Base-by-base conservation (phyloP, 2,888 invertebrate species). In the Oligia strigilis region DNA sequence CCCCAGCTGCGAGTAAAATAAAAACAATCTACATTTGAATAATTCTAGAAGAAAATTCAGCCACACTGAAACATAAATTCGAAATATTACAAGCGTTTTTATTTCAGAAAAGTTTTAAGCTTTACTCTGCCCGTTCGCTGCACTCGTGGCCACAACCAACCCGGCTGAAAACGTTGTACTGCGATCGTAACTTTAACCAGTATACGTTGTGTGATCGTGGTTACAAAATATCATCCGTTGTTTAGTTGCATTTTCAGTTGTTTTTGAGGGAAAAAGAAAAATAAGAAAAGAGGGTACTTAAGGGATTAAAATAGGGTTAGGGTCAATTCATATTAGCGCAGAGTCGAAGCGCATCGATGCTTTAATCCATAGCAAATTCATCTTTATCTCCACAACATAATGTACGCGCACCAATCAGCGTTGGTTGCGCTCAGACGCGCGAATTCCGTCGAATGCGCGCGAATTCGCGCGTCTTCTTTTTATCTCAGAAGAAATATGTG, bases 121-220 rank as follows among this genome's bases (percentile, higher is more conserved):
- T 77, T 36, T n/a, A 85, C 40, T 29, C 49, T 29, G 73, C 23
- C 49, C 43, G 71, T 79, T 85, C 71, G 78, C 83, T 76, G 75
- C 77, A 79, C 69, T 81, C 71, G 73, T 79, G 88, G 88, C 81
- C 82, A 43, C 85, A 80, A 80, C 73, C 40, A 66, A 72, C 29
- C 69, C 58, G 65, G 71, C 58, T 85, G 62, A 49, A 78, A 80
- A 78, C 66, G 60, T 75, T 78, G 65, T 74, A 69, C 60, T 64
- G 55, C 13, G 77, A 81, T 86, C 88, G 66, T 87, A 88, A 87
- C 83, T 86, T 87, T 85, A 55, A 75, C 78, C 75, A 29, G 78
- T 71, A 87, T 83, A 78, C 75, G 76, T 74, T 77, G 75, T 77
- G 72, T 85, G 78, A 76, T 78, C 74, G 76, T 78, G 80, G 85